Evolutionary conservation across 2,888 invertebrate species (phyloP).

Genomic region (Agapostemon virescens): DNA sequence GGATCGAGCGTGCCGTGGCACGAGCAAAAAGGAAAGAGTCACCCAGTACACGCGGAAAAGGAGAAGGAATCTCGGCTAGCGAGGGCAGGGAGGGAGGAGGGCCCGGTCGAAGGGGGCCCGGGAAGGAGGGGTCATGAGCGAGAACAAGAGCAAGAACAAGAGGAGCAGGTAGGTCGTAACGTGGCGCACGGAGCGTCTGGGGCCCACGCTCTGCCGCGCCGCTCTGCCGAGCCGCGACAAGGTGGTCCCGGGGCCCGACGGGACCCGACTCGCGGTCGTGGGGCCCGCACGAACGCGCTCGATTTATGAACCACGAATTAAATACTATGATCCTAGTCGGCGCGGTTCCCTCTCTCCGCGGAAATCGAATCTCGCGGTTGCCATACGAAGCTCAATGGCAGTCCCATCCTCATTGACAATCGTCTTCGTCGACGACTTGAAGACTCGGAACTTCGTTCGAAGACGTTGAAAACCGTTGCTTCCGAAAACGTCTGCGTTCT

Average conservation of each 20-base stretch:
- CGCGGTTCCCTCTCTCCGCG: background rate
- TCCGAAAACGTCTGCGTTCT: too few species aligned
- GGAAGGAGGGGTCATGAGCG: constrained; percentile 60
- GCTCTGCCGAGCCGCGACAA: constrained; percentile 74
- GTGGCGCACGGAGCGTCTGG: constrained; percentile 74
- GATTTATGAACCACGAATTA: constrained; percentile 75
- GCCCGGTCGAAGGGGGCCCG: background rate
- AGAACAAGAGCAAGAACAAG: constrained; percentile 71
- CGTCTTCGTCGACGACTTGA: background rate
- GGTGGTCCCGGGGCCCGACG: constrained; percentile 69
- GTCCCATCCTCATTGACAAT: background rate
- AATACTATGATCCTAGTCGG: constrained; percentile 62
- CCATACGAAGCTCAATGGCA: background rate
- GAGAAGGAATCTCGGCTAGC: constrained; percentile 25
- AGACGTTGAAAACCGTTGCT: too few species aligned
- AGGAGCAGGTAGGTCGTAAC: constrained; percentile 73
- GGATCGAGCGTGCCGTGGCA: background rate
- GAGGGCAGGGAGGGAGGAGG: background rate
- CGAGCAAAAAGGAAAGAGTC: constrained; percentile 39
- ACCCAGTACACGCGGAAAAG: constrained; percentile 53
- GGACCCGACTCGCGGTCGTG: constrained; percentile 65
- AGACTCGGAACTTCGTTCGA: too few species aligned
- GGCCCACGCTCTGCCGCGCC: constrained; percentile 74
- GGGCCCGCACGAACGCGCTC: constrained; percentile 70
- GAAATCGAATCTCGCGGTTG: constrained; percentile 28